A percentile compares a stretch with the other conserved stretches of the same genome.
These are phyloP conservation scores for Polypedilum pembai DNA, from an alignment of 1,140 invertebrate genomes.

Conservation along the genomic window DNA sequence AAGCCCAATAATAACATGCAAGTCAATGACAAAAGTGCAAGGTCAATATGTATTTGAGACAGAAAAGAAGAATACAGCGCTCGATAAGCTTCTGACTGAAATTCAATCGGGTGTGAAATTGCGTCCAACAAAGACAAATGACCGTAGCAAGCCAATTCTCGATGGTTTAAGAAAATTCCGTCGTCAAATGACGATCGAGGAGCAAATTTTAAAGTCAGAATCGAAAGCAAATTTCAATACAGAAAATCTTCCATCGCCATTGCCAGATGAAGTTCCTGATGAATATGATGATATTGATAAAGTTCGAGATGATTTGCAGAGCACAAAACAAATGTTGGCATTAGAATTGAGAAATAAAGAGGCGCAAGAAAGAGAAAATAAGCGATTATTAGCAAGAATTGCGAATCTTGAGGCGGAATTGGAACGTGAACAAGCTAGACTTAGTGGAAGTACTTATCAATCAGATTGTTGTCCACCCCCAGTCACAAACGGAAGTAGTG, in stretches of 20 bases:
- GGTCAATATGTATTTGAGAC: conserved; percentile 82
- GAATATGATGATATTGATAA: conserved; percentile 85
- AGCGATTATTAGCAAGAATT: conserved; percentile 67
- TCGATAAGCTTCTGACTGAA: conserved; percentile 66
- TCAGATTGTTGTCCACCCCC: conserved; percentile 39
- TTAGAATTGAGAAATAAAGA: conserved; percentile 79
- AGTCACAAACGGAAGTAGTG: conserved; percentile 45
- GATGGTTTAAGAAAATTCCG: conserved; percentile 78
- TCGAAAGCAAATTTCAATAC: conserved; percentile 53
- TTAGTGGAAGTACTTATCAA: conserved; percentile 49
- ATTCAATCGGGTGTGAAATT: conserved; percentile 71
- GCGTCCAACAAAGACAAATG: conserved; percentile 71
- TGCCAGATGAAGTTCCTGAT: conserved; percentile 53
- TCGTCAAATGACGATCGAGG: conserved; percentile 79
- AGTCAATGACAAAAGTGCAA: conserved; percentile 58
- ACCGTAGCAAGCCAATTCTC: conserved; percentile 75
- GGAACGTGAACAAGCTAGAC: conserved; percentile 55
- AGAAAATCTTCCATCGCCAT: conserved; percentile 31
- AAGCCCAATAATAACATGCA: conserved; percentile 51
- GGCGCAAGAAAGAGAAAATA: conserved; percentile 76
- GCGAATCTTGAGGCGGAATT: conserved; percentile 69
- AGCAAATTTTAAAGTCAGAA: conserved; percentile 72
- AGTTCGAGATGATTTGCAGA: conserved; percentile 82
- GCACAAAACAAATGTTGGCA: conserved; percentile 82
- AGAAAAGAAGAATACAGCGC: conserved; percentile 73